Conservation (phyloP, 2,797 vertebrate species). For the Paguma larvata region DNA sequence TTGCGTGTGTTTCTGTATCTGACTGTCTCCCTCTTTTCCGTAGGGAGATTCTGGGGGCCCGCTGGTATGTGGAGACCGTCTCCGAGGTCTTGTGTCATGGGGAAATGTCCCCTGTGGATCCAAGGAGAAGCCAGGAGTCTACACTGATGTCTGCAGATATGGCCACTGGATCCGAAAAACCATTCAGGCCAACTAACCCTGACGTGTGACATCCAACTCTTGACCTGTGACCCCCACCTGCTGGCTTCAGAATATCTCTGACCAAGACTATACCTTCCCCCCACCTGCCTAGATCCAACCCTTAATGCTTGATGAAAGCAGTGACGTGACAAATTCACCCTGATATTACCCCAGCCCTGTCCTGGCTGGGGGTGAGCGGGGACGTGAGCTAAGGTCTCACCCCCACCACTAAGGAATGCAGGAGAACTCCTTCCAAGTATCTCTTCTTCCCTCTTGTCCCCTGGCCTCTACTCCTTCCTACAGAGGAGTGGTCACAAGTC, state of each 20-base stretch:
- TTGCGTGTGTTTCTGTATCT: background rate
- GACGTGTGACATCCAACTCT: background rate
- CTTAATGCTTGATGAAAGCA: slow-evolving; percentile 11
- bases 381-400: background rate
- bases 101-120: slow-evolving; percentile 83
- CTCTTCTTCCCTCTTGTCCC: background rate
- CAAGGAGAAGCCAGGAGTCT: slow-evolving; percentile 80
- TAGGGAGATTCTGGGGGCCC: slow-evolving; percentile 87
- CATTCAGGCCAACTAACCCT: slow-evolving; percentile 55
- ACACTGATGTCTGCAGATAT: slow-evolving; percentile 80
- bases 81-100: slow-evolving; percentile 86
- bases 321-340: background rate
- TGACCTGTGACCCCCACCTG: background rate
- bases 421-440: background rate
- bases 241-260: background rate
- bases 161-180: slow-evolving; percentile 78
- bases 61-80: slow-evolving; percentile 76
- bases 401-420: background rate
- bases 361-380: background rate
- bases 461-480: background rate
- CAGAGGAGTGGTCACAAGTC: background rate
- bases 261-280: background rate
- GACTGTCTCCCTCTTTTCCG: background rate
- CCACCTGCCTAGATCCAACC: background rate
- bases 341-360: background rate